These are phyloP conservation scores for Eretmocerus hayati DNA, from an alignment of 2,888 invertebrate species.

Conservation along the genomic window DNA sequence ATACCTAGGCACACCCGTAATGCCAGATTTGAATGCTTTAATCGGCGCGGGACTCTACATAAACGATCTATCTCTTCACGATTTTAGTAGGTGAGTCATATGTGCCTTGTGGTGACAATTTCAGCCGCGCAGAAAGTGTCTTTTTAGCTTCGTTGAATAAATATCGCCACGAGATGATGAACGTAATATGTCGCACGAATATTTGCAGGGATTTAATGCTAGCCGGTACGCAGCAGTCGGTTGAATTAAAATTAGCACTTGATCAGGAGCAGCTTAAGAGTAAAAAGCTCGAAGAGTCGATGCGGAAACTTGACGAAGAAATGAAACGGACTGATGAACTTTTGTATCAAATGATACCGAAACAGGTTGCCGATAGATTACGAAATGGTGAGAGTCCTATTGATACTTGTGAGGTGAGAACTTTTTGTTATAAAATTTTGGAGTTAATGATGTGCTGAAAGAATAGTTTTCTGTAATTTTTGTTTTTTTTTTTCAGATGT, in stretches of 20 bases:
- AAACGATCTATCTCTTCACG: conserved; percentile 98
- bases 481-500: conserved; percentile 63
- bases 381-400: conserved; percentile 92
- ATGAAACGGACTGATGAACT: conserved; percentile 93
- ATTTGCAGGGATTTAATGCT: conserved; percentile 81
- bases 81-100: conserved; percentile 80
- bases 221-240: conserved; percentile 95
- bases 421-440: no score
- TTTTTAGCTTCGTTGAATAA: no score
- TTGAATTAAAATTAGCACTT: conserved; percentile 88
- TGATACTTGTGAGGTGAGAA: conserved; percentile 88
- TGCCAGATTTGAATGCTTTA: conserved; percentile 89
- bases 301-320: conserved; percentile 91
- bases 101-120: no score
- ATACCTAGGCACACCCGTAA: conserved; percentile 92
- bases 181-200: no score
- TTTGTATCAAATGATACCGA: conserved; percentile 98
- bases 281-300: conserved; percentile 91
- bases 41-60: conserved; percentile 91
- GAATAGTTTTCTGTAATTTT: not conserved
- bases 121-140: no score
- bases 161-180: no score
- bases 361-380: conserved; percentile 90
- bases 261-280: conserved; percentile 97
- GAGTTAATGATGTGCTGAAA: no score